Base-by-base conservation (phyloP, 2,797 vertebrate species). In the Podargus strigoides region DNA sequence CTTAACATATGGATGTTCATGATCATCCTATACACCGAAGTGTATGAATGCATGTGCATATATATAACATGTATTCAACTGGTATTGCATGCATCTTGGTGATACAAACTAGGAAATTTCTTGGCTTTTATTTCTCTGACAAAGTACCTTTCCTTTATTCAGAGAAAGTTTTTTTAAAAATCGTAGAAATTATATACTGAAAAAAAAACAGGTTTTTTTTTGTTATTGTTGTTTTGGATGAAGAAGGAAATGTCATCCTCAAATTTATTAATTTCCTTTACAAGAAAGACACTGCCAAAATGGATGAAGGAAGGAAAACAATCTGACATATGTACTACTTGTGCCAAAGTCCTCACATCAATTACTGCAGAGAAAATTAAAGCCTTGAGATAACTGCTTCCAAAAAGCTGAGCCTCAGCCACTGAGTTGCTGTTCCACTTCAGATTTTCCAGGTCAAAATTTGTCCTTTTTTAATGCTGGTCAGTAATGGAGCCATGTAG, bases 191-290 rank as follows among this genome's bases (percentile, higher is more conserved):
- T 2, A 15, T 87, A 68, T 11, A 34, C 15, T 30, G 63, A 64
- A 79, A 47, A 3, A n/a, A 27, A 82, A 22, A 22, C 11, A 28
- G 7, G 0, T 4, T 5, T 7, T 66, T 69, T 70, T 26, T 56
- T 46, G 20, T 12, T 3, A 4, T 28, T 89, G 5, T 79, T 85
- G 47, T 77, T 89, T 83, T 39, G 49, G 60, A 73, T 83, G 56
- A 77, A 96, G 55, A 79, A 69, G 64, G 53, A 93, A 94, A 92
- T 78, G 82, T 77, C 87, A 93, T 62, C 37, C 42, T 85, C 52
- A 92, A 89, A 88, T 94, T 49, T 87, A 92, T 94, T 91, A 36
- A 75, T 83, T 94, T 93, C 62, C 85, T 90, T 69, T 47, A 55
- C 30, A 60, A 64, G 42, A 64, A 77, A 87, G 87, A 26, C 73